Base-by-base conservation (phyloP, 2,113 vertebrate species). In the Ceuthmochares aereus region DNA sequence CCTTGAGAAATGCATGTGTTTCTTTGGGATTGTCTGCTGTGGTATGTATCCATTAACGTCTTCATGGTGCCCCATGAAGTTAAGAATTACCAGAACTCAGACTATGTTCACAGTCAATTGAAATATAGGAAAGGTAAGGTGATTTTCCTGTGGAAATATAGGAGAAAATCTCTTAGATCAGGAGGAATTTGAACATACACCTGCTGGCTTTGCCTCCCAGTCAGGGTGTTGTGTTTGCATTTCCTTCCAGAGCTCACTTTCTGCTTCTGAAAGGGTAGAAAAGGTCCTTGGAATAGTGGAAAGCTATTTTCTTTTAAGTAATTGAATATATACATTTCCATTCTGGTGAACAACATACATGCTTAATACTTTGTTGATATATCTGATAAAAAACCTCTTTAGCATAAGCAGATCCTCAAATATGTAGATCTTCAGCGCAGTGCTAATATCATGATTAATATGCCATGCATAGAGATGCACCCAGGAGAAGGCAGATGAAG, bases 271-370 rank as follows among this genome's bases (percentile, higher is more conserved):
- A 74, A 87, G 51, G 51, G 43, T 68, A 67, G 81, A 89, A 84
- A 75, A 14, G 26, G 21, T 75, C 75, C 30, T 87, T 68, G 60
- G 68, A 84, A 95, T 25, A 73, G 51, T 43, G 84, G 66, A 54
- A 81, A 89, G 72, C 58, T 88, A 62, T 76, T 92, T 89, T 80
- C 75, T 80, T 96, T 92, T 75, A 84, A 74, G n/a, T 82, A 56
- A 60, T 73, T 68, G 58, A 45, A 90, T 92, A 69, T 52, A 76
- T 74, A 22, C 43, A 47, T 96, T 97, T 97, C 55, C 64, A 81
- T 87, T 89, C 79, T 79, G 47, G 87, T 82, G 36, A 60, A 79
- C 4, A 8, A 88, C 68, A 22, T 55, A 34, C 0, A 25, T 95
- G 63, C 87, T 84, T 92, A 94, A 77, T 89, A 60, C 47, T 84